Evolutionary conservation across 1,140 invertebrate species (phyloP), one percentile per base, ranked within the genome.

Genomic region (Ips nitidus): DNA sequence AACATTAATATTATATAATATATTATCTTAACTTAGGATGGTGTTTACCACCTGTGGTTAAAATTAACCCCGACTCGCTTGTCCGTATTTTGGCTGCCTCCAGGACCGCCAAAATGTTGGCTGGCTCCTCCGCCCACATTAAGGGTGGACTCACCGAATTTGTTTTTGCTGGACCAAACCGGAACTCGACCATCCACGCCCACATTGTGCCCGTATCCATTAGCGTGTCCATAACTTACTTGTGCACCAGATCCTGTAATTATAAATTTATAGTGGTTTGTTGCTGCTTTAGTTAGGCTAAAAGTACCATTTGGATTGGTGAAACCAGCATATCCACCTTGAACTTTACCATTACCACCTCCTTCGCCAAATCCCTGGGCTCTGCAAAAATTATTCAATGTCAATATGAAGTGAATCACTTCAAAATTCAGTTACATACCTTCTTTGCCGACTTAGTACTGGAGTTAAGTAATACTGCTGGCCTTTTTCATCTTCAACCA

Each of bases 111-210:
- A 41, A 59, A 58, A 7, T 65, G 39, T 3, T 45, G 43, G 37
- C 37, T 65, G 3, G 40, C 45, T 8, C 69, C 69, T 1, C 61
- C 69, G 37, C 69, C 69, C 42, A 70, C 42, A 53, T 70, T 70
- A 1, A 70, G 36, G 0, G 69, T 70, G 4, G 69, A 65, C 45
- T 70, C 69, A 41, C 69, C 69, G 45, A 50, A 52, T 40, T 42
- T 41, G 40, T 69, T 69, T 52, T 69, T 69, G 40, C 43, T 70
- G 4, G 69, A 70, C 69, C 69, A 70, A 38, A 70, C 69, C 40
- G 69, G 69, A 7, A 70, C 69, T 6, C 45, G 8, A 0, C n/a
- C 69, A 53, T 70, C 69, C 6, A 52, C 43, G 40, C 69, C 53
- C 2, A 65, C 36, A 42, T 5, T 41, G 40, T 70, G 69, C 1